Base-by-base conservation (phyloP, 2,797 vertebrate genomes). In the Allobates femoralis region DNA sequence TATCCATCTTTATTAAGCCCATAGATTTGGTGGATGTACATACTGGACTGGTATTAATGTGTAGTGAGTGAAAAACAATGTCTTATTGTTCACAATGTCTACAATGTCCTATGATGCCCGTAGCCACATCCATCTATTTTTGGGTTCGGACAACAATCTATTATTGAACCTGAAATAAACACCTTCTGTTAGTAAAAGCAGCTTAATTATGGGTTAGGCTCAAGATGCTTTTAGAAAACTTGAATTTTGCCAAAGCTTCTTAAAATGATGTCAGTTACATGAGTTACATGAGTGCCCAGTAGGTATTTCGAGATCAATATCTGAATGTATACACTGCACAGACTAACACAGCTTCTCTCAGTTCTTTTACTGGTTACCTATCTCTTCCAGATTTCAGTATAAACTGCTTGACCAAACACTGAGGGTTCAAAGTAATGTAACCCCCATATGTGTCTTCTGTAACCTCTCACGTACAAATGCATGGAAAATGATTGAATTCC, bases 111-210 rank as follows among this genome's bases (percentile, higher is more conserved):
- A 73, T 37, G 64, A 62, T 30, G 28, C n/a, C 23, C 46, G 50
- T 53, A 60, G 77, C 85, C 85, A 81, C 85, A 67, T 55, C 56
- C 85, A 67, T 55, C 56, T 82, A 86, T 81, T 56, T 86, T 86
- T 86, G 71, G 74, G 50, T 23, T 67, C 16, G 41, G 34, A 23
- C 41, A 86, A 64, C 55, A 81, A 67, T 76, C 41, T 86, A 41
- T 86, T 41, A 76, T 86, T 86, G 60, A 19, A 58, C 28, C 46
- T 82, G 46, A 81, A 86, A 82, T 86, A 79, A 77, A 86, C 71
- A 76, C 71, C 56, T 86, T 67, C 58, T 56, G 50, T 50, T 46
- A 66, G 71, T 55, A 76, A 82, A 76, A 32, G 41, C 50, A 74
- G 69, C 50, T 41, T 81, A 86, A 86, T 82, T 58, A 81, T 23